A percentile compares a stretch with the other conserved stretches of the same genome.
Conservation (phyloP, 2,888 invertebrate genomes). For the Panopea generosa region DNA sequence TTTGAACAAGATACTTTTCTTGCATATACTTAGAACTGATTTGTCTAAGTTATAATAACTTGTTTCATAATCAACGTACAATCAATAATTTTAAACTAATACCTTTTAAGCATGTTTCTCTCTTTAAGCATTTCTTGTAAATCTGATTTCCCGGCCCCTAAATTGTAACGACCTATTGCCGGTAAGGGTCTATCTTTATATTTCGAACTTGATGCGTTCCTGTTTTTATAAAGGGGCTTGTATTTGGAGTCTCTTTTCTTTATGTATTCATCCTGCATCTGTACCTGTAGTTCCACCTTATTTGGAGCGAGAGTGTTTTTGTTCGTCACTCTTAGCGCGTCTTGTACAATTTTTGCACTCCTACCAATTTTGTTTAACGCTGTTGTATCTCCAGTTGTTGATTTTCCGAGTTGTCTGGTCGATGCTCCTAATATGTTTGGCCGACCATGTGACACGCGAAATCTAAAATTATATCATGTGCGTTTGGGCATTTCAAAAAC, state of each 20-base stretch:
- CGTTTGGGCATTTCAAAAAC: background rate
- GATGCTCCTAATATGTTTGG: constrained; percentile 17
- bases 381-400: background rate
- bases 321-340: background rate
- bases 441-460: background rate
- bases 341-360: background rate
- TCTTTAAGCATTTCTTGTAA: constrained; percentile 12
- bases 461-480: background rate
- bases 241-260: constrained; percentile 31
- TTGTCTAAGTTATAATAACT: no score
- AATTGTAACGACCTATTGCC: constrained; percentile 25
- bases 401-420: constrained; percentile 9
- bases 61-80: no score
- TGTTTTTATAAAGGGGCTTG: constrained; percentile 7
- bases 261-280: constrained; percentile 24
- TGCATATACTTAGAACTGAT: no score
- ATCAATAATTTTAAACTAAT: no score
- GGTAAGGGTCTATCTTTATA: constrained; percentile 38
- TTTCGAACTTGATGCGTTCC: constrained; percentile 23
- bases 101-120: background rate
- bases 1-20: no score
- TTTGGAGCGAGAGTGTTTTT: constrained; percentile 17
- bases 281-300: constrained; percentile 1
- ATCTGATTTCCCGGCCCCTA: constrained; percentile 38
- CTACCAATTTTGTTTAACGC: background rate